Evolutionary conservation across 2,797 vertebrate genomes (phyloP).

Genomic region (Ctenopoma kingsleyae): DNA sequence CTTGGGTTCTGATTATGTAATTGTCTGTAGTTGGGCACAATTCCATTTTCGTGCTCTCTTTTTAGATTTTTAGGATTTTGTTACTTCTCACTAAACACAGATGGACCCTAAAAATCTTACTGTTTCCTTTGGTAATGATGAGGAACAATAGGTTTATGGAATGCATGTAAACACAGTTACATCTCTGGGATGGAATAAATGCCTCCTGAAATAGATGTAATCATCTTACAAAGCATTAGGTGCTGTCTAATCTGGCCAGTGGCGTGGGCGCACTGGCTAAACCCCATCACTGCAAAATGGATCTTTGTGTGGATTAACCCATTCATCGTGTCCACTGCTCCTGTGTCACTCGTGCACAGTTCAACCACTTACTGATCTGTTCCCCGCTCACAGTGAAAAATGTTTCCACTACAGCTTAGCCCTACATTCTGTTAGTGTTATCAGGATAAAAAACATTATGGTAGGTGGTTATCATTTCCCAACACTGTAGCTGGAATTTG

Average conservation of each 20-base stretch:
- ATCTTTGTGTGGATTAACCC: slow-evolving; percentile 74
- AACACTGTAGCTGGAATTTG: no score
- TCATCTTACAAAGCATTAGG: slow-evolving; percentile 90
- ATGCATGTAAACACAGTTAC: slow-evolving; percentile 79
- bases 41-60: no score
- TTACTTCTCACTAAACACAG: neutral
- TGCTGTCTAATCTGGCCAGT: slow-evolving; percentile 87
- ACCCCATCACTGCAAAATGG: slow-evolving; percentile 69
- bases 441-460: neutral
- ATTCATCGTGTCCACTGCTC: slow-evolving; percentile 51
- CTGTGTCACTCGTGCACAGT: slow-evolving; percentile 39
- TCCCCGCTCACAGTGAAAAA: neutral
- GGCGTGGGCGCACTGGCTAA: slow-evolving; percentile 62
- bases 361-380: slow-evolving; percentile 34
- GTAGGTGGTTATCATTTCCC: neutral
- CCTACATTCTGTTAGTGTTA: neutral
- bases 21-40: no score
- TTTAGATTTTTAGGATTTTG: no score
- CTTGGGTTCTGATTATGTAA: no score
- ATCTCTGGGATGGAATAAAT: slow-evolving; percentile 85
- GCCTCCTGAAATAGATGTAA: slow-evolving; percentile 92
- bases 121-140: neutral
- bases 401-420: neutral
- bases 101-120: neutral
- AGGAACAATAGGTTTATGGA: slow-evolving; percentile 31